Evolutionary conservation across 2,888 invertebrate species (phyloP).

Genomic region (Papilio demoleus): DNA sequence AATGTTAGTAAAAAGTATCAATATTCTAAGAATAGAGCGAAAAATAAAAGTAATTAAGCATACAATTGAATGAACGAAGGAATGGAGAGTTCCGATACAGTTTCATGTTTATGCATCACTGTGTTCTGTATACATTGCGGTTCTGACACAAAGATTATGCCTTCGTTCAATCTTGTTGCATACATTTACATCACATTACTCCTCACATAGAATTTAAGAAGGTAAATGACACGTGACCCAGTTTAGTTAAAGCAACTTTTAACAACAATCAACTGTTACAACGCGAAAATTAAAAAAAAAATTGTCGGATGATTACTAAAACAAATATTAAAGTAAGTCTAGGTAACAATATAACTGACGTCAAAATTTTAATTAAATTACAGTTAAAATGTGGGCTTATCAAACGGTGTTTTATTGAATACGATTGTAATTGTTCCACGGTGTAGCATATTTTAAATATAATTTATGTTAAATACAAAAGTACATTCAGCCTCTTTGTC

Average conservation of each 20-base stretch:
- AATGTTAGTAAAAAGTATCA: not conserved
- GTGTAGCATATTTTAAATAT: not conserved
- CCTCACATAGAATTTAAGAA: conserved; percentile 1
- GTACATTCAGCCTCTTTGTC: not conserved
- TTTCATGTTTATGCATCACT: conserved; percentile 18
- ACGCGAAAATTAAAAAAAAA: no score
- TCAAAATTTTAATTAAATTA: no score
- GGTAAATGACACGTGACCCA: not conserved
- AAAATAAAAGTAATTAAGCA: not conserved
- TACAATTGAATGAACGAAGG: conserved; percentile 17
- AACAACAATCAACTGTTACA: no score
- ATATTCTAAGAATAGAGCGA: not conserved
- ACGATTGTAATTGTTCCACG: no score
- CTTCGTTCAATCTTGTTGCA: conserved; percentile 19
- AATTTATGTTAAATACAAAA: not conserved
- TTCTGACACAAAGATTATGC: conserved; percentile 3
- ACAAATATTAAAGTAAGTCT: no score
- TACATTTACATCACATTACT: conserved; percentile 19
- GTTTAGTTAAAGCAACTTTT: not conserved
- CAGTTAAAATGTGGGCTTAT: no score
- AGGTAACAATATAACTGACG: no score
- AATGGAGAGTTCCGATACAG: conserved; percentile 7
- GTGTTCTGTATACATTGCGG: conserved; percentile 15
- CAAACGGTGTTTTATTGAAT: no score
- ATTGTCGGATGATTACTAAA: no score